Conservation (phyloP, 37 sponge, comb jelly and placozoan genomes). For the Aphrocallistes beatrix region DNA sequence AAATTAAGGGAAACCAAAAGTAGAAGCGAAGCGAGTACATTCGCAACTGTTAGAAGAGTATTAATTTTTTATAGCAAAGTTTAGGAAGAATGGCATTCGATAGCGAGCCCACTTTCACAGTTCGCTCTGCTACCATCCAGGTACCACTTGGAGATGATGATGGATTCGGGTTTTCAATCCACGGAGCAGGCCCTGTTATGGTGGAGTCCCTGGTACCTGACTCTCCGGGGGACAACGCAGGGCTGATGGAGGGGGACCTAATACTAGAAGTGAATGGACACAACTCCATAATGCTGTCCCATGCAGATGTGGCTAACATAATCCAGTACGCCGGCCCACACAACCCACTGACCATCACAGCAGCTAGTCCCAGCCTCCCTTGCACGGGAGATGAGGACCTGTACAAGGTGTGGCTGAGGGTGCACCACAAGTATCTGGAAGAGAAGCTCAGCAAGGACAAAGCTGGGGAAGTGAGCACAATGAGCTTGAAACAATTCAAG, state of each 20-base stretch:
- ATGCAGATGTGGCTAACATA: neutral
- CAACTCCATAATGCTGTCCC: neutral
- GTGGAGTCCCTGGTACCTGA: neutral
- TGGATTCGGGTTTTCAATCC: neutral
- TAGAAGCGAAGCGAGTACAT: neutral
- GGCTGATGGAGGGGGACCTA: slow-evolving; percentile 4
- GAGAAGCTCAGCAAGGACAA: neutral
- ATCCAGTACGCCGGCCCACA: slow-evolving; percentile 10
- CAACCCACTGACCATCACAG: neutral
- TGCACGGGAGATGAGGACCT: slow-evolving; percentile 10
- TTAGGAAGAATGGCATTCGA: neutral
- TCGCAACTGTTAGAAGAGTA: no score
- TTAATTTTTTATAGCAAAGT: neutral
- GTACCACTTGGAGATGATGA: neutral
- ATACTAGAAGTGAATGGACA: slow-evolving; percentile 15
- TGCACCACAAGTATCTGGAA: slow-evolving; percentile 7
- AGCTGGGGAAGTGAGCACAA: neutral
- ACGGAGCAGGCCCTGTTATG: neutral
- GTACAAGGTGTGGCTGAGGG: neutral
- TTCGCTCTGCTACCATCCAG: neutral
- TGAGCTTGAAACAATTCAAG: neutral
- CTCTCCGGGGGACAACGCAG: neutral
- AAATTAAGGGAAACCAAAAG: slow-evolving; percentile 3
- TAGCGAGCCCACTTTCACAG: neutral
- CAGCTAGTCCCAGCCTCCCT: neutral